phyloP scores from a whole-genome alignment of 92 coral and sea anemone genomes.

The Hydrozoanthus gracilis region DNA sequence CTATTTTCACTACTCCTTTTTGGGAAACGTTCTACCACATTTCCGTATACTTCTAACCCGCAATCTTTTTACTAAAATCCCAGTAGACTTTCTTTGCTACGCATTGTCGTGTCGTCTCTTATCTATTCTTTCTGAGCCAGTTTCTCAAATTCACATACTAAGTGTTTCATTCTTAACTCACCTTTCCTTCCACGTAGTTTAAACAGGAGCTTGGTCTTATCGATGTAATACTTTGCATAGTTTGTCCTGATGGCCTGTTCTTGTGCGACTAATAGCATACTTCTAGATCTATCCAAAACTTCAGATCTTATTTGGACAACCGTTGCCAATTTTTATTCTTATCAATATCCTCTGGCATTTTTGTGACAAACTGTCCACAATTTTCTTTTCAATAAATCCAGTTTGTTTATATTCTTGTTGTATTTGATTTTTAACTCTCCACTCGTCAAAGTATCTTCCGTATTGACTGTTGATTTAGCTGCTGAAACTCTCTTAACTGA shows the following conservation, averaged over 20 bases:
- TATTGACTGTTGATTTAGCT: background rate
- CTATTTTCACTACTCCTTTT: no score
- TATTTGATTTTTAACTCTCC: background rate
- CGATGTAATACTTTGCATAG: conserved; percentile 21
- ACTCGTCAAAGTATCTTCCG: background rate
- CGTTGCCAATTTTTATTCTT: conserved; percentile 21
- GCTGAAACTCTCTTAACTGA: no score
- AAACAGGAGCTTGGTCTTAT: conserved; percentile 35
- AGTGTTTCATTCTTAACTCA: conserved; percentile 16
- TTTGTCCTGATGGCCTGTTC: conserved; percentile 39
- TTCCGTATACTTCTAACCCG: background rate
- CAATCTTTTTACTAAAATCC: background rate
- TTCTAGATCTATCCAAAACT: conserved; percentile 27
- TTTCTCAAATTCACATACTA: background rate
- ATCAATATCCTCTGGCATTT: background rate
- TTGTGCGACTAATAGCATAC: conserved; percentile 10
- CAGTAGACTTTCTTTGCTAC: conserved; percentile 1
- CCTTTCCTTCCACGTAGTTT: conserved; percentile 13
- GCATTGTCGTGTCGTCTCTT: background rate
- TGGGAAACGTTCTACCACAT: background rate
- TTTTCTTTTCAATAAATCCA: conserved; percentile 38
- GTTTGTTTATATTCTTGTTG: conserved; percentile 7
- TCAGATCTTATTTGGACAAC: conserved; percentile 28
- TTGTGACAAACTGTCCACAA: conserved; percentile 4
- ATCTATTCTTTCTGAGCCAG: conserved; percentile 7